phyloP scores from a whole-genome alignment of 2,797 vertebrate genomes.

The Liparis tanakae region DNA sequence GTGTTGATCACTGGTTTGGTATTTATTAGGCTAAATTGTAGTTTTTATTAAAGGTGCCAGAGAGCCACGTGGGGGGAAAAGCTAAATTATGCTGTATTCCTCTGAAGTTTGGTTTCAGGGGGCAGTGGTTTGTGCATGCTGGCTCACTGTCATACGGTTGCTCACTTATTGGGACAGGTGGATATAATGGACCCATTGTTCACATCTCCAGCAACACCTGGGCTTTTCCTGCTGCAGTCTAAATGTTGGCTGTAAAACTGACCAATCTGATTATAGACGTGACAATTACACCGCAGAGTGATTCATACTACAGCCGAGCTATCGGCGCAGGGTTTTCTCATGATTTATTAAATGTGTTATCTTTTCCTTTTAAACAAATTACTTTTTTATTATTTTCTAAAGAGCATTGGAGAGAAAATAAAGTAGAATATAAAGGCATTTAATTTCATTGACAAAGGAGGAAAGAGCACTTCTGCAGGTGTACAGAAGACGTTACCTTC shows the following conservation, averaged over 20 bases:
- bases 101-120: not conserved
- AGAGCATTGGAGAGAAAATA: conserved; percentile 2
- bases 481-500: conserved; percentile 61
- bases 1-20: not conserved
- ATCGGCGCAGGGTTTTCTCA: not conserved
- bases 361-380: not conserved
- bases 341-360: not conserved
- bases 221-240: conserved; percentile 3
- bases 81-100: conserved; percentile 5
- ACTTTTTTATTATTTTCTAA: conserved; percentile 4
- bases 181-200: not conserved
- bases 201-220: not conserved
- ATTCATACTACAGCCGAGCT: not conserved
- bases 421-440: conserved; percentile 70
- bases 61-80: not conserved
- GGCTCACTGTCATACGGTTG: not conserved
- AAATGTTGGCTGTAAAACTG: not conserved
- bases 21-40: not conserved
- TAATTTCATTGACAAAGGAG: conserved; percentile 71
- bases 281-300: not conserved
- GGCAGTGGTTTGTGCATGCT: not conserved
- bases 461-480: conserved; percentile 56
- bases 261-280: not conserved
- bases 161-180: not conserved
- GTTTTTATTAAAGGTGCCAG: not conserved